phyloP scores from a whole-genome alignment of 2,888 invertebrate genomes.

The Euspilapteryx auroguttella region DNA sequence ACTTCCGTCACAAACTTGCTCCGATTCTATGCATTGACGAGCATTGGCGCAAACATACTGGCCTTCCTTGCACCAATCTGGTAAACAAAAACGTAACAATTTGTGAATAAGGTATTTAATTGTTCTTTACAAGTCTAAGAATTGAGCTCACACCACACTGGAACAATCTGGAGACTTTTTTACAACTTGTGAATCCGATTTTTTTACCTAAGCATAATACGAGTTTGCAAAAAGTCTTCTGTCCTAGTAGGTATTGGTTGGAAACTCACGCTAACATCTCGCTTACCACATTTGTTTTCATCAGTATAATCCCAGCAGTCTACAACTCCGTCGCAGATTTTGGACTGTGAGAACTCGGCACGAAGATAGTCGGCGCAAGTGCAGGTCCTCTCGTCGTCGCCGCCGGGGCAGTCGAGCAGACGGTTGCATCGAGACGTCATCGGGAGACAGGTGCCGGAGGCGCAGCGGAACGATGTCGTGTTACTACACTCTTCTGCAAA shows the following conservation, averaged over 20 bases:
- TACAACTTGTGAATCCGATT: too few species aligned
- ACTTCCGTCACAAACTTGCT: conserved; percentile 69
- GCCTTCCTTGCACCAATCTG: conserved; percentile 73
- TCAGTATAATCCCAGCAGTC: conserved; percentile 83
- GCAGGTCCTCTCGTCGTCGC: conserved; percentile 73
- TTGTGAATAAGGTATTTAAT: too few species aligned
- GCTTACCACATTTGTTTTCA: conserved; percentile 76
- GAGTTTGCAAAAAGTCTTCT: too few species aligned
- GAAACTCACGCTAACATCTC: too few species aligned
- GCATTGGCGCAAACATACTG: conserved; percentile 78
- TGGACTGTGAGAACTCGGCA: conserved; percentile 68
- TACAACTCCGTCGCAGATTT: conserved; percentile 78
- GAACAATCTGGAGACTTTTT: too few species aligned
- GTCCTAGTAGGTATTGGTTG: too few species aligned
- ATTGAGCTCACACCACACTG: too few species aligned
- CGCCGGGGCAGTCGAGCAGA: conserved; percentile 68
- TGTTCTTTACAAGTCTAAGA: too few species aligned
- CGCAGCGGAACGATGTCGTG: conserved; percentile 60
- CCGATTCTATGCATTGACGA: conserved; percentile 66
- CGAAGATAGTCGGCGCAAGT: conserved; percentile 75
- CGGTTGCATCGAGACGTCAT: conserved; percentile 70
- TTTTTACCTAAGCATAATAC: too few species aligned
- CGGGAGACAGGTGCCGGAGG: conserved; percentile 66
- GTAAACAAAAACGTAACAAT: conserved; percentile 12
- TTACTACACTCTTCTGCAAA: conserved; percentile 40